Evolutionary conservation across 2,888 invertebrate species (phyloP).

Genomic region (Drosophila neotestacea): DNA sequence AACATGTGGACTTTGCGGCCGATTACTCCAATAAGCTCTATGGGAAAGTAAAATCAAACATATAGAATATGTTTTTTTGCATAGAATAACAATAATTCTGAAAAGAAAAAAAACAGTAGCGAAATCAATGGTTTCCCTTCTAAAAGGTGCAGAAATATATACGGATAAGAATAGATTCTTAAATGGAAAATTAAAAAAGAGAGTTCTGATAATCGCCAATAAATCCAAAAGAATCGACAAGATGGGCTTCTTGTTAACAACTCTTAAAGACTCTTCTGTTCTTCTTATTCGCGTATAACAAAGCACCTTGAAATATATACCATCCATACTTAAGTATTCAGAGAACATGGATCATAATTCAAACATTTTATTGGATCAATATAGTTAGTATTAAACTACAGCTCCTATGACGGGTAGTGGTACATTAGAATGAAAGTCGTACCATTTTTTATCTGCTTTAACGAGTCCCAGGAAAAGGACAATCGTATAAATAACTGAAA

Average conservation of each 20-base stretch:
- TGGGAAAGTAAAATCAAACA: conserved; percentile 22
- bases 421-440: not conserved
- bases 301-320: not conserved
- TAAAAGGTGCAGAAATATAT: conserved; percentile 2
- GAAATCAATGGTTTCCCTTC: conserved; percentile 8
- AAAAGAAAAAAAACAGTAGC: conserved; percentile 27
- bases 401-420: conserved; percentile 40
- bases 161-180: not conserved
- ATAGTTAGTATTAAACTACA: conserved; percentile 12
- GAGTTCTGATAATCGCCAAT: not conserved
- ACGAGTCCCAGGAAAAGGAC: not conserved
- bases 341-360: not conserved
- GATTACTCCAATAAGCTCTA: conserved; percentile 13
- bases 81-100: not conserved
- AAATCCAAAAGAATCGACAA: not conserved
- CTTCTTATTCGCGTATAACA: not conserved
- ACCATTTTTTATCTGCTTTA: not conserved
- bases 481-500: not conserved
- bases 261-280: not conserved
- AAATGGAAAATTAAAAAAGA: not conserved
- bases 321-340: not conserved
- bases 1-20: not conserved
- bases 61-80: not conserved
- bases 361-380: conserved; percentile 2
- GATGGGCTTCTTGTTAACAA: not conserved